A percentile compares a stretch with the other conserved stretches of the same genome.
These are phyloP conservation scores for Mactromeris polynyma DNA, from an alignment of 2,888 invertebrate species.

Conservation along the genomic window DNA sequence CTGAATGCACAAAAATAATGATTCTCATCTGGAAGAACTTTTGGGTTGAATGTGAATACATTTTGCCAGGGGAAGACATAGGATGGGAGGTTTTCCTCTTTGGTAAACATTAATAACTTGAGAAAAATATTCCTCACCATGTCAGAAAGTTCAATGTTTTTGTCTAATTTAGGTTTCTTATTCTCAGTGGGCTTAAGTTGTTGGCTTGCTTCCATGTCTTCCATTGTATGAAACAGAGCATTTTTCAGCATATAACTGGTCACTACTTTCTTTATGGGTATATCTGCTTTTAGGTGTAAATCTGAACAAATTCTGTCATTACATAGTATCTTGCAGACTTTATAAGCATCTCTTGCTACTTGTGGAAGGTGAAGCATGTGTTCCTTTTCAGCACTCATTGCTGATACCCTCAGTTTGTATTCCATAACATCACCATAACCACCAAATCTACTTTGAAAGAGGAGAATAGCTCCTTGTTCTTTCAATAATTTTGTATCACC, in stretches of 20 bases:
- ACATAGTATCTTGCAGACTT: slow-evolving; percentile 27
- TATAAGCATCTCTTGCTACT: slow-evolving; percentile 28
- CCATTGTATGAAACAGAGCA: slow-evolving; percentile 20
- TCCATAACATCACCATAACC: neutral
- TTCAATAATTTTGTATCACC: slow-evolving; percentile 15
- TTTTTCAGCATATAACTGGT: slow-evolving; percentile 47
- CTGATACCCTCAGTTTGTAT: slow-evolving; percentile 25
- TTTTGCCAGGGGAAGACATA: slow-evolving; percentile 39
- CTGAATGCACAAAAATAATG: neutral
- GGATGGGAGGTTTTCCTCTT: slow-evolving; percentile 8
- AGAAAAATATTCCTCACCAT: slow-evolving; percentile 9
- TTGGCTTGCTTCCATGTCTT: neutral
- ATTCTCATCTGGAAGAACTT: neutral
- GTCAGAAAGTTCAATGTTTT: neutral
- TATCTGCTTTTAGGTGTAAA: neutral
- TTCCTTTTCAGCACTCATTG: slow-evolving; percentile 36
- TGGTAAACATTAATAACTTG: neutral
- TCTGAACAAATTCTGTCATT: slow-evolving; percentile 25
- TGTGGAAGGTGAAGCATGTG: slow-evolving; percentile 34
- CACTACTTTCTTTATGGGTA: neutral
- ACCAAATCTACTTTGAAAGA: slow-evolving; percentile 15
- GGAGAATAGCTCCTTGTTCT: slow-evolving; percentile 21
- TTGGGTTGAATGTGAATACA: slow-evolving; percentile 18
- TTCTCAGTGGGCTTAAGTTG: neutral
- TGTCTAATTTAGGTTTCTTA: neutral